Conservation (phyloP, 2,888 invertebrate species). For the Drosophila niveifrons region DNA sequence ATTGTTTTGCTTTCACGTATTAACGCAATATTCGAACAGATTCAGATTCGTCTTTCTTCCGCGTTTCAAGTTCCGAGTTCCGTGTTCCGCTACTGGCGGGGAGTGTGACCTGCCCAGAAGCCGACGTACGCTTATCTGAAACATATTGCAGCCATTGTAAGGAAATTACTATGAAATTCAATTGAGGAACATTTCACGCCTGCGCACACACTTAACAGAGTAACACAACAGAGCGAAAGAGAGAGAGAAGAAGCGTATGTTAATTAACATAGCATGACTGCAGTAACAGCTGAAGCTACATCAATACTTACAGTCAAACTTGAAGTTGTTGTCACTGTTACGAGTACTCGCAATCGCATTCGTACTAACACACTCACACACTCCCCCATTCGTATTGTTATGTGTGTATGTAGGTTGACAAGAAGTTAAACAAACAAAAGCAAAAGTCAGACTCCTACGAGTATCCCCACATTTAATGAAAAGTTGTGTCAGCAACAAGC, state of each 20-base stretch:
- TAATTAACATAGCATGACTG: conserved; percentile 15
- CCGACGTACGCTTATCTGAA: conserved; percentile 75
- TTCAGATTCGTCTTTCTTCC: background rate
- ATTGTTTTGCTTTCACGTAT: conserved; percentile 71
- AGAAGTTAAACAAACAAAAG: conserved; percentile 72
- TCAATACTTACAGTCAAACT: conserved; percentile 15
- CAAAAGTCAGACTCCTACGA: conserved; percentile 70
- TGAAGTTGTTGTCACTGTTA: conserved; percentile 32
- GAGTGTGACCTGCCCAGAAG: conserved; percentile 62
- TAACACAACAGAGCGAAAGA: conserved; percentile 6
- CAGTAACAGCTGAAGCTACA: background rate
- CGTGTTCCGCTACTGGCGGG: conserved; percentile 27
- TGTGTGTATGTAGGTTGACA: conserved; percentile 61
- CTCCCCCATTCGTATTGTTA: conserved; percentile 1
- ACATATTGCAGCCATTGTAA: conserved; percentile 63
- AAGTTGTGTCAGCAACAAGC: conserved; percentile 68
- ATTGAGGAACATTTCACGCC: conserved; percentile 62
- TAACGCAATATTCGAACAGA: conserved; percentile 49
- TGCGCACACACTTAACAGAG: conserved; percentile 52
- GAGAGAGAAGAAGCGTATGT: background rate
- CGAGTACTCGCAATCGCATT: conserved; percentile 11
- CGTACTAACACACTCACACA: background rate
- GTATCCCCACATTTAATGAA: conserved; percentile 63
- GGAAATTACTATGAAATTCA: conserved; percentile 70
- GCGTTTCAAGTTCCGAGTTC: conserved; percentile 20